phyloP scores from a whole-genome alignment of 2,888 invertebrate species.

The Drosophila maculinotata region DNA sequence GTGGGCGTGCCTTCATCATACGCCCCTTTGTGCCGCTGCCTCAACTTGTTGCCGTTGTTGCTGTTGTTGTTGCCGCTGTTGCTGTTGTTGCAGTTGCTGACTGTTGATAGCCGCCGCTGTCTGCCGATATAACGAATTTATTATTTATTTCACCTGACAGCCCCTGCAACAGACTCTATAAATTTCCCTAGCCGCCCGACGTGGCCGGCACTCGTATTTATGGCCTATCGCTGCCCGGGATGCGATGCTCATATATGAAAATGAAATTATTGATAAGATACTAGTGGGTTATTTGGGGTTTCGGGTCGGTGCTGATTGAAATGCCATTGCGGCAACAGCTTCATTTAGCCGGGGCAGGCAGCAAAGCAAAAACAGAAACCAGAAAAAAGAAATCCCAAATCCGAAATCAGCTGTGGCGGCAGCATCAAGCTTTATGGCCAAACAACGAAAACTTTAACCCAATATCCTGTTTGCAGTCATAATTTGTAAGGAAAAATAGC shows the following conservation, averaged over 20 bases:
- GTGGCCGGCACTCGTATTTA: constrained; percentile 42
- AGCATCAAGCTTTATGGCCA: constrained; percentile 63
- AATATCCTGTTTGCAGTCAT: constrained; percentile 83
- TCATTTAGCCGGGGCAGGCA: constrained; percentile 83
- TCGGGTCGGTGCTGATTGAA: constrained; percentile 63
- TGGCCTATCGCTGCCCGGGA: constrained; percentile 44
- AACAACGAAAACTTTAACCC: constrained; percentile 76
- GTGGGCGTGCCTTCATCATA: constrained; percentile 72
- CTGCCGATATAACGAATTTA: constrained; percentile 83
- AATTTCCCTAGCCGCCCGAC: constrained; percentile 78
- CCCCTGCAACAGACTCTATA: constrained; percentile 83
- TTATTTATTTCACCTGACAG: constrained; percentile 85
- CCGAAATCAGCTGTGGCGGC: constrained; percentile 41
- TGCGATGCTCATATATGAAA: constrained; percentile 50
- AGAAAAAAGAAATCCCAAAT: constrained; percentile 33
- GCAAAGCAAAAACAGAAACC: too few species aligned
- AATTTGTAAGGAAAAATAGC: too few species aligned
- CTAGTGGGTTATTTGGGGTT: constrained; percentile 42
- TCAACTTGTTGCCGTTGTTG: constrained; percentile 19
- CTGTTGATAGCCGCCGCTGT: constrained; percentile 67
- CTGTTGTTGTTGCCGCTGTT: constrained; percentile 11
- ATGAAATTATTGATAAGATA: constrained; percentile 67
- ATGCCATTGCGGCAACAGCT: constrained; percentile 77
- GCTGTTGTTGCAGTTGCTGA: constrained; percentile 21
- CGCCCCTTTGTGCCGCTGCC: constrained; percentile 57